Evolutionary conservation across 2,888 invertebrate species (phyloP), one percentile per base, ranked within the genome.

Genomic region (Agrilus biguttatus): DNA sequence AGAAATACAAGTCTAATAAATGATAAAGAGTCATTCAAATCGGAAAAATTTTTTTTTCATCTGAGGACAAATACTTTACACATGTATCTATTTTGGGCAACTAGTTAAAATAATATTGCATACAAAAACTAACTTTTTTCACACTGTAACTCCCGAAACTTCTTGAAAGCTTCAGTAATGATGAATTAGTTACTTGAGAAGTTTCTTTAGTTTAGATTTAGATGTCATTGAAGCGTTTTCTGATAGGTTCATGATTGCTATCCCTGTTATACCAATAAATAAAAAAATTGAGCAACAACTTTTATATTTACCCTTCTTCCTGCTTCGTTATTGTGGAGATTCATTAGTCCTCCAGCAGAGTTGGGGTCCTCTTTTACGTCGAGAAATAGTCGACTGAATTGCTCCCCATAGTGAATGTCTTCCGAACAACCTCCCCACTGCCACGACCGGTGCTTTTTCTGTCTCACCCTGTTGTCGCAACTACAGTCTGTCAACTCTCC

Each of bases 361-460:
- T 75, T 74, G 41, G 73, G 73, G 55, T 81, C 79, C 67, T 91
- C 90, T 53, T 76, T 78, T 2, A 84, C 75, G 58, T 92, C 91
- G 33, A 88, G 80, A 66, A 91, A 91, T 50, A 89, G 84, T 54
- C 82, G 77, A 57, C 89, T 87, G 63, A 88, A 87, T 60, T 77
- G 78, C 57, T 86, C 83, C 4, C 90, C 90, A 53, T 83, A 90
- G 61, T 82, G 73, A 50, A 87, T 83, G 54, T 88, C 86, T 79
- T 91, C 90, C 33, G 90, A 91, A 65, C 92, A 92, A 1, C 91
- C 91, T 46, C 91, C 90, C 92, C 92, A 92, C 65, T 90, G 85
- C 84, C 85, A 85, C 53, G 80, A 80, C 48, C 81, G 75, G 21
- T 81, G 77, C 52, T 79, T 76, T 53, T 76, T 73, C 46, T 66